phyloP scores from a whole-genome alignment of 2,113 vertebrate species.

The Cairina moschata region DNA sequence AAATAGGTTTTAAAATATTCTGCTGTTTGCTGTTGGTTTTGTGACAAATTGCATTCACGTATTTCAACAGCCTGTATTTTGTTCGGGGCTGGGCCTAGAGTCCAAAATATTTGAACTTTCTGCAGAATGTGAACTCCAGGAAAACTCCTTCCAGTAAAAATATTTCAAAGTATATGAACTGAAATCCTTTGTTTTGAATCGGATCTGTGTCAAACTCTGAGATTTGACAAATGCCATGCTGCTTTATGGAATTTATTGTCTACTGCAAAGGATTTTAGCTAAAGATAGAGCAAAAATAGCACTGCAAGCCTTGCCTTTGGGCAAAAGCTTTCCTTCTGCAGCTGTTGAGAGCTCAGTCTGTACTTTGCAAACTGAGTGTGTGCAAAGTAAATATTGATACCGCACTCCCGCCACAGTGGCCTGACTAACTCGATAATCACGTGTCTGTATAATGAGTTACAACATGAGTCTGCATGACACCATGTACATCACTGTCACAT shows the following conservation, averaged over 20 bases:
- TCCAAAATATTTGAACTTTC: neutral
- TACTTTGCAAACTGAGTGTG: neutral
- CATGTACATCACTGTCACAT: conserved; percentile 21
- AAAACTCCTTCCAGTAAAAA: neutral
- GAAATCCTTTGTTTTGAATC: neutral
- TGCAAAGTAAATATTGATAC: neutral
- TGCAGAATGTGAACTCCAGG: neutral
- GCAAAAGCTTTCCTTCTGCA: neutral
- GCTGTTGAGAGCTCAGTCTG: neutral
- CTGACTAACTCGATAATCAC: neutral
- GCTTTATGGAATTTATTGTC: neutral
- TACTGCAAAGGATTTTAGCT: neutral
- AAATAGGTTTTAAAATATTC: neutral
- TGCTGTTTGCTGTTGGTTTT: neutral
- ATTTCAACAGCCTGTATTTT: neutral
- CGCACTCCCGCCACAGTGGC: neutral
- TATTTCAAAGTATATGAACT: neutral
- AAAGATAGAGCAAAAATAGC: neutral
- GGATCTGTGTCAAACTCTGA: neutral
- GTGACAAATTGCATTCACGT: neutral
- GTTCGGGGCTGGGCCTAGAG: neutral
- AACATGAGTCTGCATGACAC: neutral
- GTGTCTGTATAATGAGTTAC: conserved; percentile 5
- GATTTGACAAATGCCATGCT: neutral
- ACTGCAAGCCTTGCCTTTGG: neutral